These are phyloP conservation scores for Tortrix viridana DNA, from an alignment of 2,888 invertebrate species.

Conservation along the genomic window DNA sequence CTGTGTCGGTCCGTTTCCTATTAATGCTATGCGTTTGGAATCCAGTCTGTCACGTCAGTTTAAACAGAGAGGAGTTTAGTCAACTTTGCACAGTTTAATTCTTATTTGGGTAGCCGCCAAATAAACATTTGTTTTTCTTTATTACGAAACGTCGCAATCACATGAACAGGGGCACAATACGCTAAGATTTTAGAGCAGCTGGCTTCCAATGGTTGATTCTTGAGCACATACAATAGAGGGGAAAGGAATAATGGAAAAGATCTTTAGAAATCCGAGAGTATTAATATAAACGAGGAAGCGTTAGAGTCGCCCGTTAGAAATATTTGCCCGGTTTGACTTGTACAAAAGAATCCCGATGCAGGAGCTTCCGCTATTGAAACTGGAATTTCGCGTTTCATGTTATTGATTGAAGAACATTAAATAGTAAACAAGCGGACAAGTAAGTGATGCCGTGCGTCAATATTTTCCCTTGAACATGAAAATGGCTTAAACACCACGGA, in stretches of 20 bases:
- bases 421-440: not conserved
- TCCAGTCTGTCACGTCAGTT: slow-evolving; percentile 18
- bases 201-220: slow-evolving; percentile 6
- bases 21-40: too few species aligned
- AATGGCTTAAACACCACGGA: too few species aligned
- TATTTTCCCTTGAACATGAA: too few species aligned
- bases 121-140: slow-evolving; percentile 28
- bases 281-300: not conserved
- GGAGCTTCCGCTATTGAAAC: too few species aligned
- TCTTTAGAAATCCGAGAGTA: slow-evolving; percentile 9
- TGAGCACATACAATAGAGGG: slow-evolving; percentile 11
- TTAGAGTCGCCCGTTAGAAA: not conserved
- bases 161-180: slow-evolving; percentile 3
- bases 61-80: slow-evolving; percentile 16
- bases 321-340: not conserved
- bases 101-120: slow-evolving; percentile 33
- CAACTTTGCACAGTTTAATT: slow-evolving; percentile 24
- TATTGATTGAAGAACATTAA: not conserved
- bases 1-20: too few species aligned
- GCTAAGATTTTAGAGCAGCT: slow-evolving; percentile 11
- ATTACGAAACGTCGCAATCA: slow-evolving; percentile 17
- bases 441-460: too few species aligned
- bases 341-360: too few species aligned
- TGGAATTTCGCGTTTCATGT: not conserved
- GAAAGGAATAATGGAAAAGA: slow-evolving; percentile 7